Evolutionary conservation across 2,888 invertebrate species (phyloP), one percentile per base, ranked within the genome.

Genomic region (Melipona bicolor): DNA sequence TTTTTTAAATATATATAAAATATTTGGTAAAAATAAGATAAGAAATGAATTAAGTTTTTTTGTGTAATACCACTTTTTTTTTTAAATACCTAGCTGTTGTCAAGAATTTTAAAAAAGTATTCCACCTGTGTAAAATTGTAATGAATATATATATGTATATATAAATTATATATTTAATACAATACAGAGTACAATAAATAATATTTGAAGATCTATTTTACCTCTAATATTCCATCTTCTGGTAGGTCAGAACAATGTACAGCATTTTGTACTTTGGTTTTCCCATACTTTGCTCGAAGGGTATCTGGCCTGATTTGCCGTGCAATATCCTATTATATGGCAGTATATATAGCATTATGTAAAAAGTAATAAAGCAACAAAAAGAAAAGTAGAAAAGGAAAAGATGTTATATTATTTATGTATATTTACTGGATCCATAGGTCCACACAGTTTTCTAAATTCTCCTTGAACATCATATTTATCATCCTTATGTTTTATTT

Each of bases 181-280:
- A 3, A 43, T 43, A 43, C 43, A 3, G 4, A 19, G 21, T 19
- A n/a, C 15, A 54, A 9, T 13, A 69, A 6, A 43, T 24, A 59
- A 21, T 32, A 32, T 0, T 27, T 21, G 1, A 67, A n/a, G 4
- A 77, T 69, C 61, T 9, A 59, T 36, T 67, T 93, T 89, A 96
- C 95, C 96, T 99, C 99, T 77, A 98, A 94, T 49, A 96, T 92
- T 0, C 97, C 97, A 95, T 99, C 99, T 93, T 98, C 98, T 0
- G 97, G 96, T 79, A 99, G 95, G 95, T 99, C 99, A 36, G 99
- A 99, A 93, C 99, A 99, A 94, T 99, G 99, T 13, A 99, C 95
- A 6, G 98, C 98, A 95, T 99, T 99, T 92, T 97, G 96, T 36
- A 98, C 96, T 95, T 97, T 98, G 64, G 96, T 97, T 64, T 96